Conservation (phyloP, 2,113 vertebrate genomes). For the Cheirogaleus medius region DNA sequence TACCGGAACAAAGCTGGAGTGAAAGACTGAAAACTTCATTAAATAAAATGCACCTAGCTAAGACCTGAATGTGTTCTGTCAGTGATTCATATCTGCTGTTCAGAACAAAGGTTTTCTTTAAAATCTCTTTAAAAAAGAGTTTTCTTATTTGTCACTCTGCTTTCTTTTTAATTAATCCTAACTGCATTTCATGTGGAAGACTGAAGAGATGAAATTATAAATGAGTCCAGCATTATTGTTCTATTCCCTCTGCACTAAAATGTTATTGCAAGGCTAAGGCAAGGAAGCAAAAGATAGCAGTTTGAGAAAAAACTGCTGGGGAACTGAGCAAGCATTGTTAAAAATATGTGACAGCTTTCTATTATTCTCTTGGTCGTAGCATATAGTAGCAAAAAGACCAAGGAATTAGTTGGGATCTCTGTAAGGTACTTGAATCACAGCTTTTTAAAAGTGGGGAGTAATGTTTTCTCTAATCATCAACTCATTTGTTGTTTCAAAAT, state of each 20-base stretch:
- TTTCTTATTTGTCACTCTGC: slow-evolving; percentile 32
- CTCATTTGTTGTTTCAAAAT: not conserved
- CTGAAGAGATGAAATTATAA: slow-evolving; percentile 50
- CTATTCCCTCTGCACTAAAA: slow-evolving; percentile 1
- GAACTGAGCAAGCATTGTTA: not conserved
- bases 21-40: not conserved
- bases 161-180: slow-evolving; percentile 59
- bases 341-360: not conserved
- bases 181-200: slow-evolving; percentile 16
- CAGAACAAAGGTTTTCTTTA: not conserved
- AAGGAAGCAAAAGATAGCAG: not conserved
- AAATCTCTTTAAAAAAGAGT: not conserved
- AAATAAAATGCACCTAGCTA: slow-evolving; percentile 22
- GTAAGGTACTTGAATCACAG: not conserved
- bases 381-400: not conserved
- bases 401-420: not conserved
- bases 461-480: not conserved
- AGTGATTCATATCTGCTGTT: slow-evolving; percentile 50
- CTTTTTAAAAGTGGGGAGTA: not conserved
- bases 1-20: not conserved
- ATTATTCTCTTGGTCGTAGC: not conserved
- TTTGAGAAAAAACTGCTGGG: slow-evolving; percentile 9
- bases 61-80: not conserved
- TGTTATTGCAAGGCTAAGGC: slow-evolving; percentile 4
- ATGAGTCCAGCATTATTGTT: slow-evolving; percentile 35